Conservation (phyloP, 2,888 invertebrate species). For the Phyllotreta striolata region DNA sequence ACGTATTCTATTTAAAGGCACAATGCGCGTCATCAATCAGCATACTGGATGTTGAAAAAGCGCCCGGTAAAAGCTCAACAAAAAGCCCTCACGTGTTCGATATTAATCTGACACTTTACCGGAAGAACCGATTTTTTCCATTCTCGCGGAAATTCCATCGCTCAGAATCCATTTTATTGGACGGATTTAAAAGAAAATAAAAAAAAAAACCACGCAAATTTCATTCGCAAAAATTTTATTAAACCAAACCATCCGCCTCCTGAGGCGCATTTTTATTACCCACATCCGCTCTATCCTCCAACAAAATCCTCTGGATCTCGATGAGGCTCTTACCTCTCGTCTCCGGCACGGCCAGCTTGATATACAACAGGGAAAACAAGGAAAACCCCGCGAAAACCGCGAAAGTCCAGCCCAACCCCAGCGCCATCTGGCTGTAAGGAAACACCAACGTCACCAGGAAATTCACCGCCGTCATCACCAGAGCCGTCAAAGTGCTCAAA, state of each 20-base stretch:
- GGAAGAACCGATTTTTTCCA: slow-evolving; percentile 8
- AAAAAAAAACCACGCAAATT: no score
- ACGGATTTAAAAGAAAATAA: no score
- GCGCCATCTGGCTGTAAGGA: slow-evolving; percentile 35
- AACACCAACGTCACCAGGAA: slow-evolving; percentile 41
- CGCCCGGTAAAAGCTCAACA: slow-evolving; percentile 9
- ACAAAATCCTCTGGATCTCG: slow-evolving; percentile 43
- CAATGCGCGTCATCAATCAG: slow-evolving; percentile 20
- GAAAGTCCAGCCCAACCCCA: slow-evolving; percentile 43
- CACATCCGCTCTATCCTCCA: no score
- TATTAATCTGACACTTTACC: slow-evolving; percentile 20
- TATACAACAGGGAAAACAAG: slow-evolving; percentile 40
- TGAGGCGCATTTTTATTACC: no score
- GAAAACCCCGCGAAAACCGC: slow-evolving; percentile 42
- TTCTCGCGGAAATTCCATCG: background rate
- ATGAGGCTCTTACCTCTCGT: slow-evolving; percentile 43
- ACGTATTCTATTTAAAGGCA: slow-evolving; percentile 23
- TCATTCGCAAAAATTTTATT: no score
- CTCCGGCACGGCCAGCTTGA: slow-evolving; percentile 43
- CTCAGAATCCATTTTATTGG: no score
- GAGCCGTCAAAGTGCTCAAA: slow-evolving; percentile 57
- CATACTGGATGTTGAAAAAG: slow-evolving; percentile 22
- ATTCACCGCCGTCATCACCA: slow-evolving; percentile 30
- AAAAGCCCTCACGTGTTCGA: slow-evolving; percentile 19
- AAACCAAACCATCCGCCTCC: no score